Conservation (phyloP, 2,113 vertebrate genomes). For the Caranx melampygus region DNA sequence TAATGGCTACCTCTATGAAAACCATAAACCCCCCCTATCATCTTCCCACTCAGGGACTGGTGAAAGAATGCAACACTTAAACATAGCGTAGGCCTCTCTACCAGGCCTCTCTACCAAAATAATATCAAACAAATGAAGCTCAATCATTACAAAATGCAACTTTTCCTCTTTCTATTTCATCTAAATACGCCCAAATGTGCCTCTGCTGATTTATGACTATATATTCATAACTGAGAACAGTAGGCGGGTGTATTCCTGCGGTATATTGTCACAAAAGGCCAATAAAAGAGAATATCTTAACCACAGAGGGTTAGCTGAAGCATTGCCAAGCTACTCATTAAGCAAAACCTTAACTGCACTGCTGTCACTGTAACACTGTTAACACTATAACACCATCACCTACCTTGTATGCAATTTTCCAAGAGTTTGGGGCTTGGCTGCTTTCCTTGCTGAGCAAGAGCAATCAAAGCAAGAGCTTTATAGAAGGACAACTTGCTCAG, state of each 20-base stretch:
- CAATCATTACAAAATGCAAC: not conserved
- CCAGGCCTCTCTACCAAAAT: constrained; percentile 19
- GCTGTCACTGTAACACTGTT: constrained; percentile 20
- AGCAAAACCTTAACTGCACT: constrained; percentile 50
- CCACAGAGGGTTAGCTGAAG: not conserved
- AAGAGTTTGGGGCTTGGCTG: constrained; percentile 83
- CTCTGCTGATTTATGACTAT: not conserved
- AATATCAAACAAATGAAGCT: constrained; percentile 29
- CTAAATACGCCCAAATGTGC: not conserved
- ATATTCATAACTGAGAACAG: not conserved
- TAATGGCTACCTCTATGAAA: constrained; percentile 70
- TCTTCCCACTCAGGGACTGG: constrained; percentile 42
- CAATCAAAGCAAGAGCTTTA: constrained; percentile 83
- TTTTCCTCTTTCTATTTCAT: not conserved
- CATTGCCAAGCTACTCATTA: constrained; percentile 61
- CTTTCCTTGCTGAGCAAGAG: constrained; percentile 85
- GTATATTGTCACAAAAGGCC: not conserved
- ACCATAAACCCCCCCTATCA: constrained; percentile 52
- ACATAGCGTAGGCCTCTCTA: constrained; percentile 10
- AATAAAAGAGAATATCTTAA: constrained; percentile 32
- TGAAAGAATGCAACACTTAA: constrained; percentile 36
- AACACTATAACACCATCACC: constrained; percentile 1
- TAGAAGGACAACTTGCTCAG: constrained; percentile 82
- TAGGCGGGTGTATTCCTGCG: not conserved
- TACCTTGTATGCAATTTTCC: constrained; percentile 85